Percentiles rank a stretch among this genome's conserved stretches.
Evolutionary conservation across 2,797 vertebrate species (phyloP).

Genomic region (Falco rusticolus): DNA sequence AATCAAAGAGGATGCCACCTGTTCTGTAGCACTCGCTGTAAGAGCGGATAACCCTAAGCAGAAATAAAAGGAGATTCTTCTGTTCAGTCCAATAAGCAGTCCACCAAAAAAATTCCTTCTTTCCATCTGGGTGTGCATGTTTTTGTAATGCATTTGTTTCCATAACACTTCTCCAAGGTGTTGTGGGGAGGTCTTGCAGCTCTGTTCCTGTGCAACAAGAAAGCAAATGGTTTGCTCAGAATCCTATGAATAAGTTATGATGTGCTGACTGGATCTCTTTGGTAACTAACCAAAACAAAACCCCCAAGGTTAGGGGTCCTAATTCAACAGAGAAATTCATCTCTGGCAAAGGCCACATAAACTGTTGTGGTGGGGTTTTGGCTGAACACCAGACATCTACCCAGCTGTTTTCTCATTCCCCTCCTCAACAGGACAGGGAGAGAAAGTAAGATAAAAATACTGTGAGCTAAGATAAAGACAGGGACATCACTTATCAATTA

Average conservation of each 20-base stretch:
- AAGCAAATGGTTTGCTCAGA: not conserved
- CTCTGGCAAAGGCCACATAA: not conserved
- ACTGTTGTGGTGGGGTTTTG: not conserved
- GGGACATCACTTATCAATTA: not conserved
- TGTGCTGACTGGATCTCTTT: not conserved
- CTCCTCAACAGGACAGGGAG: not conserved
- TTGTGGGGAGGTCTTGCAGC: not conserved
- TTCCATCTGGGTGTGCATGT: not conserved
- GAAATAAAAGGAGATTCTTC: not conserved
- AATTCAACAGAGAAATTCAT: not conserved
- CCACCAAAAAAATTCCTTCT: not conserved
- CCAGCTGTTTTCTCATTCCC: not conserved
- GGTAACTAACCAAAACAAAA: not conserved
- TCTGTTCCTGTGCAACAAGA: not conserved
- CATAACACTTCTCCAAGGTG: not conserved
- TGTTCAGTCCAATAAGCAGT: not conserved
- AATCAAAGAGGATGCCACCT: not conserved
- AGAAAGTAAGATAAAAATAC: not conserved
- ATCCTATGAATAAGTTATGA: not conserved
- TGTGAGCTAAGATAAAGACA: not conserved
- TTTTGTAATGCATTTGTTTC: not conserved
- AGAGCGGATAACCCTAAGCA: not conserved
- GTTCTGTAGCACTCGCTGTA: not conserved
- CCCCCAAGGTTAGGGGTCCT: not conserved
- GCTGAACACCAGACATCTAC: not conserved